Evolutionary conservation across 2,888 invertebrate genomes (phyloP).

Genomic region (Ectobius pallidus): DNA sequence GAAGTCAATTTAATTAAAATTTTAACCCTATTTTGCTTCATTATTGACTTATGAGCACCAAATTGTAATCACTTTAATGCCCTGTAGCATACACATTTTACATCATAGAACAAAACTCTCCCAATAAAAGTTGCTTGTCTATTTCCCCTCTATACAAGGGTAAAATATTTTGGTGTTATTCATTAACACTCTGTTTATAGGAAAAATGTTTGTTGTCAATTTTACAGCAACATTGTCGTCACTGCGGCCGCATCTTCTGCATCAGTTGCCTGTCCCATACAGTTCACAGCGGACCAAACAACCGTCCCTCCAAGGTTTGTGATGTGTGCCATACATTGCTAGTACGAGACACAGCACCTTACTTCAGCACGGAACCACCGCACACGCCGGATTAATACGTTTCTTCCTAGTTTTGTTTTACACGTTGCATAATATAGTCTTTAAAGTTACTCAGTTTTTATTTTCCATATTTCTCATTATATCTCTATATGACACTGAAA

Average conservation of each 20-base stretch:
- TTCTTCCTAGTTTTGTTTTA: neutral
- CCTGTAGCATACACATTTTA: too few species aligned
- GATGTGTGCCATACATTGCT: slow-evolving; percentile 97
- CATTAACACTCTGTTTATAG: too few species aligned
- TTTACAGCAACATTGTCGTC: slow-evolving; percentile 81
- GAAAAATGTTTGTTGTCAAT: too few species aligned
- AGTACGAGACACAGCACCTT: slow-evolving; percentile 87
- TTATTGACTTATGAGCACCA: too few species aligned
- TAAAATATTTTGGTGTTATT: too few species aligned
- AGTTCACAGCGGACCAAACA: slow-evolving; percentile 84
- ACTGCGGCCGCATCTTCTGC: slow-evolving; percentile 97
- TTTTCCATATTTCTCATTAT: neutral
- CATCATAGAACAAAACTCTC: too few species aligned
- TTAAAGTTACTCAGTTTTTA: neutral
- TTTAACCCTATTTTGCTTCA: too few species aligned
- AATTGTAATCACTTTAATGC: too few species aligned
- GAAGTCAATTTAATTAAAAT: too few species aligned
- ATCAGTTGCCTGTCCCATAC: slow-evolving; percentile 78
- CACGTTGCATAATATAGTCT: neutral
- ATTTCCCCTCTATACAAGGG: too few species aligned
- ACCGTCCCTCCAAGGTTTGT: slow-evolving; percentile 88
- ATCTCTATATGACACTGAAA: neutral
- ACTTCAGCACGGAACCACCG: slow-evolving; percentile 85
- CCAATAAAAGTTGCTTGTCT: too few species aligned
- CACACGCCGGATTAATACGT: slow-evolving; percentile 56